Evolutionary conservation across 2,113 vertebrate genomes (phyloP), one percentile per base, ranked within the genome.

Genomic region (Mustela nigripes): DNA sequence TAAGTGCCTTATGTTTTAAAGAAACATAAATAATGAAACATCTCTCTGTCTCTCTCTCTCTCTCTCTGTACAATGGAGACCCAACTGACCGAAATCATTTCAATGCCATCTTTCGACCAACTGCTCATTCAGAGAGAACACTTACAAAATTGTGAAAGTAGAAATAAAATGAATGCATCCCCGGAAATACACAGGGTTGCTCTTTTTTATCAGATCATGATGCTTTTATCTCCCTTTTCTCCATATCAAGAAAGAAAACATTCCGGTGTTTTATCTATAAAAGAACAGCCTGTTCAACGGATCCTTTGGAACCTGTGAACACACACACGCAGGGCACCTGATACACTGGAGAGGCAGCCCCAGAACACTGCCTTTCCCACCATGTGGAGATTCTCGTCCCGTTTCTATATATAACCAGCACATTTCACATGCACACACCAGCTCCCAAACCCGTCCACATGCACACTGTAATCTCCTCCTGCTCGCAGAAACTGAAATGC

Each of bases 1-100:
- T 98, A 98, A 97, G 79, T 95, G 91, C 82, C 95, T 96, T 63
- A 87, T n/a, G 19, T 89, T 84, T 98, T 82, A 98, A 98, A 97
- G 98, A 78, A 81, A 81, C 92, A 73, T 42, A 90, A 83, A 89
- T 12, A 90, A 85, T 82, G 21, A 71, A 92, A 94, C 12, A 45
- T 62, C 31, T 26, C n/a, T 74, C 50, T 45, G 33, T 63, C 12
- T 31, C 86, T 50, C 14, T 33, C 5, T 33, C 5, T 33, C 65
- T 67, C 33, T 69, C 63, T 65, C 63, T 85, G 31, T 60, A 24
- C 60, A 21, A 53, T 56, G 92, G 80, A 96, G 81, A 95, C 76
- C 18, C 93, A 89, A 73, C 42, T 58, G 36, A 81, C 58, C 82
- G 42, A 81, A 85, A 97, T 82, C 14, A 67, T 84, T 95, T 39